Evolutionary conservation across 2,113 vertebrate species (phyloP).

Genomic region (Coregonus clupeaformis): DNA sequence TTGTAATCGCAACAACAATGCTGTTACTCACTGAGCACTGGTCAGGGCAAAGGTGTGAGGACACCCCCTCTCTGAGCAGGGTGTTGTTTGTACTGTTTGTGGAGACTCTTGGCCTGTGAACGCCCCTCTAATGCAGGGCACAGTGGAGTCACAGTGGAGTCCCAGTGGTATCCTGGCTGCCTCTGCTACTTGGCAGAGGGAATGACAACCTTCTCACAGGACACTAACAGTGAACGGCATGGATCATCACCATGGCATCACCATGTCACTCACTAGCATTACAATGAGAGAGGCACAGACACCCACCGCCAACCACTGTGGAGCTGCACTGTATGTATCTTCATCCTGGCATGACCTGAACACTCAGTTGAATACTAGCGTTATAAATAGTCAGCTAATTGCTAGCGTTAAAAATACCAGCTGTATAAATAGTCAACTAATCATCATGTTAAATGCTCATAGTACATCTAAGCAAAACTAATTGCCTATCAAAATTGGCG

Average conservation of each 20-base stretch:
- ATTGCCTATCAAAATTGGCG: too few species aligned
- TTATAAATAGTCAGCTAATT: too few species aligned
- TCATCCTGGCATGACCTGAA: too few species aligned
- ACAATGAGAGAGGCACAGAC: too few species aligned
- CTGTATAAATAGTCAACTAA: too few species aligned
- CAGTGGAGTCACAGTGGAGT: not conserved
- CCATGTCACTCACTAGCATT: too few species aligned
- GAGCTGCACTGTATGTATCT: too few species aligned
- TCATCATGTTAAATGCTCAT: too few species aligned
- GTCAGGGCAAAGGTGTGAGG: conserved; percentile 5
- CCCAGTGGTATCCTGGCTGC: conserved; percentile 10
- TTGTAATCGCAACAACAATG: conserved; percentile 77
- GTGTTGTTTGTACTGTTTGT: conserved; percentile 1
- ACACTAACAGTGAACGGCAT: conserved; percentile 1
- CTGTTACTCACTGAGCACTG: conserved; percentile 67
- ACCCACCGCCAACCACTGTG: too few species aligned
- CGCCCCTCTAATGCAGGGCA: not conserved
- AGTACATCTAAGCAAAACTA: too few species aligned
- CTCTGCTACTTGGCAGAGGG: not conserved
- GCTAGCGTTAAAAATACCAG: too few species aligned
- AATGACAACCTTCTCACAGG: not conserved
- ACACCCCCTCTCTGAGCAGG: not conserved
- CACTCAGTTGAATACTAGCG: too few species aligned
- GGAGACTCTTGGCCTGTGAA: not conserved
- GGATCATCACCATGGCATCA: conserved; percentile 6